A percentile compares a stretch with the other conserved stretches of the same genome.
phyloP scores from a whole-genome alignment of 2,888 invertebrate genomes.

The Cantharis rustica region DNA sequence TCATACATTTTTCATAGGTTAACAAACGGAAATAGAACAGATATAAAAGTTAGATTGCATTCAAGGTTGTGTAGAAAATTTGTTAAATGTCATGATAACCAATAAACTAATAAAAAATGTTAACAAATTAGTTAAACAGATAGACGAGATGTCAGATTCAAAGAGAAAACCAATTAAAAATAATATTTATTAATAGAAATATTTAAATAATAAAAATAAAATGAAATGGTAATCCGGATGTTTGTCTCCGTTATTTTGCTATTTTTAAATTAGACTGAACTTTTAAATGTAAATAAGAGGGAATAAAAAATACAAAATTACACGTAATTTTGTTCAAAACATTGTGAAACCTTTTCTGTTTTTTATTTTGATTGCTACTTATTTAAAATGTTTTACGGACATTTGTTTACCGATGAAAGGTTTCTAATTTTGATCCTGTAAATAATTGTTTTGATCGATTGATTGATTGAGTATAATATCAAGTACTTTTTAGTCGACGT shows the following conservation, averaged over 20 bases:
- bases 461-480: no score
- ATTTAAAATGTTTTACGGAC: no score
- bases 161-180: not conserved
- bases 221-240: not conserved
- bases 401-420: no score
- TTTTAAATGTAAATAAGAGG: not conserved
- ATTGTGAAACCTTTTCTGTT: not conserved
- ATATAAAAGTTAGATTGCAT: not conserved
- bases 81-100: not conserved
- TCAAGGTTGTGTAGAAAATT: not conserved
- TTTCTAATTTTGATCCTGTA: no score
- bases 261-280: not conserved
- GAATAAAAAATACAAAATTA: not conserved
- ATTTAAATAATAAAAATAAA: not conserved
- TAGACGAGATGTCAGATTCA: not conserved
- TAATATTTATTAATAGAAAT: not conserved
- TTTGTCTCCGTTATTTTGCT: not conserved
- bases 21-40: not conserved
- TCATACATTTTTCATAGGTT: not conserved
- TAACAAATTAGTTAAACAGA: not conserved
- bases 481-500: no score
- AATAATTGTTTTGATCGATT: no score
- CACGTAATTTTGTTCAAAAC: not conserved
- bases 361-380: no score
- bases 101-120: not conserved